Conservation (phyloP, 2,113 vertebrate genomes). For the Tonatia bakeri region DNA sequence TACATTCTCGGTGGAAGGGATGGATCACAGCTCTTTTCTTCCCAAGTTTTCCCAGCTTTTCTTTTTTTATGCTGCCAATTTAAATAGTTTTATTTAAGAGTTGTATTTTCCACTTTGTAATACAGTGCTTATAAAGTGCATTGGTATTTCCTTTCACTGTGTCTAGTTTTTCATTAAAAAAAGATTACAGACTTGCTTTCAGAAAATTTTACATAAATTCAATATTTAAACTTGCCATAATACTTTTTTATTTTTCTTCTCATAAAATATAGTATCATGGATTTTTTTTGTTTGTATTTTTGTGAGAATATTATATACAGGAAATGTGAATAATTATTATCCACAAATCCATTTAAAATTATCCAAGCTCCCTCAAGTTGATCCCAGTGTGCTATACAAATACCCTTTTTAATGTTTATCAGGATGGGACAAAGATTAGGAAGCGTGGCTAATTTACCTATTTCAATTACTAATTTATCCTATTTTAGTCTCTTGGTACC, state of each 20-base stretch:
- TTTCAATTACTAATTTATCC: neutral
- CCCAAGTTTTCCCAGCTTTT: too few species aligned
- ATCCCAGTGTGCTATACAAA: neutral
- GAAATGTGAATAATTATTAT: neutral
- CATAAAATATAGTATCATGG: neutral
- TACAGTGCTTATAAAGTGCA: neutral
- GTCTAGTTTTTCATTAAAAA: constrained; percentile 10
- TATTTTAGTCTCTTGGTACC: neutral
- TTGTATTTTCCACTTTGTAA: neutral
- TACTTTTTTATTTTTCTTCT: neutral
- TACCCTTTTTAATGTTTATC: neutral
- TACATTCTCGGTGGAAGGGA: too few species aligned
- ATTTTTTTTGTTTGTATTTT: neutral
- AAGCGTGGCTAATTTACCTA: neutral
- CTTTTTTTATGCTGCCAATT: neutral
- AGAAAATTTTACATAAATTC: neutral
- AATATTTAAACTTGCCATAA: neutral
- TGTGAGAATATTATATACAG: neutral
- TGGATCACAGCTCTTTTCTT: too few species aligned
- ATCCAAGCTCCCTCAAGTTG: neutral
- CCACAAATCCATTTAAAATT: neutral
- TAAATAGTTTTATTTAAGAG: neutral
- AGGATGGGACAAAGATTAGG: neutral
- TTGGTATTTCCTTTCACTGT: neutral
- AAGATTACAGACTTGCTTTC: neutral